Conservation (phyloP, 2,113 vertebrate species). For the Myotis lucifugus region DNA sequence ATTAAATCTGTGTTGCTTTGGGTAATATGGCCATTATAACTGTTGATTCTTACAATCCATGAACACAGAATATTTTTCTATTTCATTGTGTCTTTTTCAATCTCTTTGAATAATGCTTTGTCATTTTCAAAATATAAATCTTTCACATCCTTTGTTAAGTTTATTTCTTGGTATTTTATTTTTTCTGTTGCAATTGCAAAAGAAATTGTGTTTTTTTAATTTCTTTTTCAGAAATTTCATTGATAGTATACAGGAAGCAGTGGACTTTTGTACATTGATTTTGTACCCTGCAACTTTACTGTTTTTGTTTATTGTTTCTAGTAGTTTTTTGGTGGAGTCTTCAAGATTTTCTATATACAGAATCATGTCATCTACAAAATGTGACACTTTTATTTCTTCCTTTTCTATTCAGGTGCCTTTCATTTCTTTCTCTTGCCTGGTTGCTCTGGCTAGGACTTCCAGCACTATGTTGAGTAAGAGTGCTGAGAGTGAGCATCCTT, state of each 20-base stretch:
- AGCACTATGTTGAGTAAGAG: neutral
- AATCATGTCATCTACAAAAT: neutral
- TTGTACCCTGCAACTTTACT: neutral
- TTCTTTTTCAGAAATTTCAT: neutral
- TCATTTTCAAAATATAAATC: neutral
- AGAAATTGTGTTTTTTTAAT: neutral
- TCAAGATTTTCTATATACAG: neutral
- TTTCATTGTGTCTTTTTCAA: neutral
- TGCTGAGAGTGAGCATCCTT: neutral
- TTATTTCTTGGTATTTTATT: neutral
- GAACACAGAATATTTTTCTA: neutral
- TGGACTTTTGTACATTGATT: neutral
- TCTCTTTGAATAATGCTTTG: neutral
- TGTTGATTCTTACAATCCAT: neutral
- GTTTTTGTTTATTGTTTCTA: neutral
- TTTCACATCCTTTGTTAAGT: neutral
- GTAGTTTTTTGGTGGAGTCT: neutral
- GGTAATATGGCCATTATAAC: neutral
- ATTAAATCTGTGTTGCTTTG: neutral
- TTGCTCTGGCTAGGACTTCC: neutral
- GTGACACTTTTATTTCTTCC: neutral
- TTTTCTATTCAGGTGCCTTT: neutral
- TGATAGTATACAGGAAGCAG: neutral
- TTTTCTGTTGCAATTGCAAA: neutral
- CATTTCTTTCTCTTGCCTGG: neutral